Evolutionary conservation across 2,888 invertebrate species (phyloP).

Genomic region (Acrobeloides nanus): DNA sequence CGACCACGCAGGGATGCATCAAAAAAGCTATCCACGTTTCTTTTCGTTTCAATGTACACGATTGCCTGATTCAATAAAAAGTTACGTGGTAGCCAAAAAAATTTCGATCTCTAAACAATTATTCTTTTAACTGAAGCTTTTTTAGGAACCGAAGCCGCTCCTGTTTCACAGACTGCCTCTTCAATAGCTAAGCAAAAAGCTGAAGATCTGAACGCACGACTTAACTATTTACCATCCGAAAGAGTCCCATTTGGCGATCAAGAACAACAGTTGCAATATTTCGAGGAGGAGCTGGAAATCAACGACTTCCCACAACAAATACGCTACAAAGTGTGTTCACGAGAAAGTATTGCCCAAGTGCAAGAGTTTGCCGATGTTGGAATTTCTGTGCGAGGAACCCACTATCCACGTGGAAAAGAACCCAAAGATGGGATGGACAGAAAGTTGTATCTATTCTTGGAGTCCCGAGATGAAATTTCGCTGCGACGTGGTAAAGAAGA

Average conservation of each 20-base stretch:
- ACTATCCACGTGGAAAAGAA: slow-evolving; percentile 79
- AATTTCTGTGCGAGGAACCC: slow-evolving; percentile 91
- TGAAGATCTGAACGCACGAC: slow-evolving; percentile 86
- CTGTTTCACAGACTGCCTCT: slow-evolving; percentile 60
- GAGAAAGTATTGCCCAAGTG: slow-evolving; percentile 91
- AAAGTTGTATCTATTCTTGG: slow-evolving; percentile 93
- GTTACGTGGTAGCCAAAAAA: too few species aligned
- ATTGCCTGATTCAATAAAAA: too few species aligned
- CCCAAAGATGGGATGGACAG: slow-evolving; percentile 75
- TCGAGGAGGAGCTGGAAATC: slow-evolving; percentile 97
- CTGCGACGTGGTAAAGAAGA: slow-evolving; percentile 92
- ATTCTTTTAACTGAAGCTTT: background rate
- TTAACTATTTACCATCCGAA: slow-evolving; percentile 89
- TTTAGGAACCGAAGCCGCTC: background rate
- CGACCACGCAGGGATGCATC: too few species aligned
- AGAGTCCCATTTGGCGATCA: slow-evolving; percentile 9
- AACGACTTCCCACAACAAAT: slow-evolving; percentile 99
- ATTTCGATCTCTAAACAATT: slow-evolving; percentile 57
- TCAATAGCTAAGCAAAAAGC: slow-evolving; percentile 95
- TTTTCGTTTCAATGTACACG: too few species aligned
- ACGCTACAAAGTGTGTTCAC: slow-evolving; percentile 81
- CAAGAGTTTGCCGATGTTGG: slow-evolving; percentile 98
- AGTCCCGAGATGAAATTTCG: slow-evolving; percentile 90
- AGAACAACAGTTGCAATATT: slow-evolving; percentile 63
- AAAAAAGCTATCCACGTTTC: too few species aligned